Percentiles rank a stretch among this genome's conserved stretches.
Conservation (phyloP, 2,888 invertebrate genomes). For the Eristalis pertinax region DNA sequence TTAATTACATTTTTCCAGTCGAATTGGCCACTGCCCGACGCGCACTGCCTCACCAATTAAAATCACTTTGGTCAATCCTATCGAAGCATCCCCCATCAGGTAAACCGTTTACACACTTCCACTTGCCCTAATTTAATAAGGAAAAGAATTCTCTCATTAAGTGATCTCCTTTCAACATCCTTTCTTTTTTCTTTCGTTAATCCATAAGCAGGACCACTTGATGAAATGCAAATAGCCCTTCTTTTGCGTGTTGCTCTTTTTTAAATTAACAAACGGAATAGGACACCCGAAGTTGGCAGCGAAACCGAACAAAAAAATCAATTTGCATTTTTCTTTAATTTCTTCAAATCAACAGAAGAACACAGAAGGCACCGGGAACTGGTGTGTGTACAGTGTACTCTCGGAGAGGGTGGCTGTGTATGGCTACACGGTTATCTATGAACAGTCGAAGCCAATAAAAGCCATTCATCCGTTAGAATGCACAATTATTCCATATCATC, state of each 20-base stretch:
- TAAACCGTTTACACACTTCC: constrained; percentile 10
- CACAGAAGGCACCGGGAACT: neutral
- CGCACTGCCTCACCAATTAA: constrained; percentile 50
- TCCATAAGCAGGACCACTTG: constrained; percentile 64
- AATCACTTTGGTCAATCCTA: constrained; percentile 67
- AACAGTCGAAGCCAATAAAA: constrained; percentile 69
- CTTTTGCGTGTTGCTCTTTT: neutral
- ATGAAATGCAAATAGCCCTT: constrained; percentile 70
- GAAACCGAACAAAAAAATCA: constrained; percentile 27
- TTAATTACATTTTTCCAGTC: constrained; percentile 42
- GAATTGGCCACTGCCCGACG: constrained; percentile 20
- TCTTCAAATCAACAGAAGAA: constrained; percentile 63
- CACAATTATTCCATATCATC: constrained; percentile 58
- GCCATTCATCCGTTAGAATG: constrained; percentile 69
- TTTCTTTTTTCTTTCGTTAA: constrained; percentile 61
- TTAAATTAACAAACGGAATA: constrained; percentile 53
- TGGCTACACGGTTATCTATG: constrained; percentile 53
- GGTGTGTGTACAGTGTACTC: constrained; percentile 7
- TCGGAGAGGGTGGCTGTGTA: constrained; percentile 22
- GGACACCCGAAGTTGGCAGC: constrained; percentile 13
- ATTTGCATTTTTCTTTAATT: constrained; percentile 73
- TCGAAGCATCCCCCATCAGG: constrained; percentile 31
- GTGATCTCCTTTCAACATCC: constrained; percentile 68
- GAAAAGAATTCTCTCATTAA: constrained; percentile 72
- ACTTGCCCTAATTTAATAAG: constrained; percentile 62